These are phyloP conservation scores for Embidobia sp. DNA, from an alignment of 2,888 invertebrate species.

Conservation along the genomic window DNA sequence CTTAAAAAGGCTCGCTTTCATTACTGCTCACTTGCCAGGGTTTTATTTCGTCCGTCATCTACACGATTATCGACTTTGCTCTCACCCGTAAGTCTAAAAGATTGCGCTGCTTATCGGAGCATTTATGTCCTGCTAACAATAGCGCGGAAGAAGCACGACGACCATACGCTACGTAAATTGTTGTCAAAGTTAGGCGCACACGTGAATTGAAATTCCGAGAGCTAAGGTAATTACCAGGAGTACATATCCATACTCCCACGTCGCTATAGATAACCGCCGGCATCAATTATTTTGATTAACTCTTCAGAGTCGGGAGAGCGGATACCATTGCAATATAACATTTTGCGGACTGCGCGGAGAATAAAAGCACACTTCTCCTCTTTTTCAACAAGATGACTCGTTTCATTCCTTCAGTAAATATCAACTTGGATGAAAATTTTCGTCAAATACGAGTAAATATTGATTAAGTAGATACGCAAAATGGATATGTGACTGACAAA, in stretches of 20 bases:
- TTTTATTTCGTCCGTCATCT: constrained; percentile 32
- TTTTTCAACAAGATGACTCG: neutral
- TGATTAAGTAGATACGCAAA: neutral
- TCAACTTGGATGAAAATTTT: neutral
- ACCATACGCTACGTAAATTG: constrained; percentile 32
- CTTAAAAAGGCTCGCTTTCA: constrained; percentile 29
- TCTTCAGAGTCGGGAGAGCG: constrained; percentile 12
- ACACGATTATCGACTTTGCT: constrained; percentile 37
- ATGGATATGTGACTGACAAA: neutral
- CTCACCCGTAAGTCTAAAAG: constrained; percentile 12
- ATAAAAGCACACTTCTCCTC: constrained; percentile 6
- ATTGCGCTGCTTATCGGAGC: constrained; percentile 39
- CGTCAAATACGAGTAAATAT: constrained; percentile 1
- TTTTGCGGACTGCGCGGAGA: neutral
- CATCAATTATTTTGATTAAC: constrained; percentile 47
- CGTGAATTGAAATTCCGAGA: constrained; percentile 13
- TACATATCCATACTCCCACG: constrained; percentile 17
- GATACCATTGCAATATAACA: constrained; percentile 20
- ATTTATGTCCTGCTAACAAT: constrained; percentile 50
- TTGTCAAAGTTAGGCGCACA: constrained; percentile 34
- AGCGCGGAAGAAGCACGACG: constrained; percentile 33
- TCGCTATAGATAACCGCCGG: constrained; percentile 10
- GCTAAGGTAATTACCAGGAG: constrained; percentile 28
- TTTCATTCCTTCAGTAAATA: constrained; percentile 2
- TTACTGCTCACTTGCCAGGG: constrained; percentile 10